Base-by-base conservation (phyloP, 2,888 invertebrate genomes). In the Microctonus brassicae region DNA sequence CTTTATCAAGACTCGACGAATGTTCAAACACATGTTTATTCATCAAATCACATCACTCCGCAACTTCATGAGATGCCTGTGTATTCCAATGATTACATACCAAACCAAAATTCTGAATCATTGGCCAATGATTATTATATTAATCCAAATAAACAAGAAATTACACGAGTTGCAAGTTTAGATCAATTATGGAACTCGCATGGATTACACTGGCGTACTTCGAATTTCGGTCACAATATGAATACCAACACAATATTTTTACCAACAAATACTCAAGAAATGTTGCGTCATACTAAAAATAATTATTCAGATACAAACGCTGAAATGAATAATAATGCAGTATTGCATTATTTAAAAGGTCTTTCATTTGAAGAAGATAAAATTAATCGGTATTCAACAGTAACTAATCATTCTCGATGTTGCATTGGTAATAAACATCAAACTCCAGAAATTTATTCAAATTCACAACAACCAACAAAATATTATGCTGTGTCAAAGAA, bases 261-360 rank as follows among this genome's bases (percentile, higher is more conserved):
- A 24, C 20, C 42, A 7, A 29, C 6, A 17, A 17, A 26, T n/a
- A 24, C n/a, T 47, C 29, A 52, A 20, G 11, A 34, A 24, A 24
- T 42, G n/a, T 22, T 13, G 26, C 26, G 6, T 55, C 57, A 13
- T 24, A 26, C 26, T 26, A 6, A 11, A 26, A 2, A 57, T n/a
- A n/a, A n/a, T 24, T n/a, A 57, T 29, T n/a, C 13, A n/a, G 13
- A 24, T 3, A 7, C 33, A 20, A 53, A 34, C 11, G 36, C 39
- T 53, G 61, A 61, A 33, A 22, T 42, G 10, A 68, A 67, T 34
- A 55, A 69, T 34, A 55, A 69, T 73, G 69, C 71, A 60, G 68
- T 74, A 29, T 33, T 39, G 67, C 36, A 47, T 26, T 20, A 33
- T 33, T 68, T 68, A 13, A 68, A 68, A 33, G 58, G 42, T 20